Evolutionary conservation across 2,797 vertebrate genomes (phyloP).

Genomic region (Ciconia nigra): DNA sequence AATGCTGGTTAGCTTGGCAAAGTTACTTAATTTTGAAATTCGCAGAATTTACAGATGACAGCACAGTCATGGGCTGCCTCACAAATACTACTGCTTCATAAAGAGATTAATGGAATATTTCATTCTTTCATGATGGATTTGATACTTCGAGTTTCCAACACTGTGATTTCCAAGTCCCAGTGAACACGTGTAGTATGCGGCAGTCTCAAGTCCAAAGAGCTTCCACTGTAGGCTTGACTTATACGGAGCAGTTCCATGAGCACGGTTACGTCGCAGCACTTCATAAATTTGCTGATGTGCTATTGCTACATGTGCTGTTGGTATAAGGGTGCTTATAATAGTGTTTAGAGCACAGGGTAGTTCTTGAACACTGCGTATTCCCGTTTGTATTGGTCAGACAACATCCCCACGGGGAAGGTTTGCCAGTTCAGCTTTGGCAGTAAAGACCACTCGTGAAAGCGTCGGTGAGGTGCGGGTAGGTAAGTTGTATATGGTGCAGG

Average conservation of each 20-base stretch:
- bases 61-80: not conserved
- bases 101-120: not conserved
- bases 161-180: not conserved
- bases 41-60: not conserved
- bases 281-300: not conserved
- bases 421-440: not conserved
- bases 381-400: not conserved
- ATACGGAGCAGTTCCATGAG: fast-evolving
- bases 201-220: not conserved
- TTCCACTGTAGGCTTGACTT: not conserved
- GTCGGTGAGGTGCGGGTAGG: not conserved
- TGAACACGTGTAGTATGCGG: not conserved
- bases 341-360: not conserved
- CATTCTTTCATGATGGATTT: fast-evolving
- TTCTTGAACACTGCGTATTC: fast-evolving
- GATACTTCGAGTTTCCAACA: not conserved
- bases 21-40: not conserved
- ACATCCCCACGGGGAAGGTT: fast-evolving
- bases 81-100: not conserved
- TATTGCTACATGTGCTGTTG: not conserved
- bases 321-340: not conserved
- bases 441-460: not conserved
- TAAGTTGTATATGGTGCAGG: not conserved
- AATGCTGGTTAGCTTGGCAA: not conserved
- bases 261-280: fast-evolving